These are phyloP conservation scores for rat (Rattus norvegicus) DNA, from an alignment of 2,113 vertebrate species.

Conservation along the genomic window DNA sequence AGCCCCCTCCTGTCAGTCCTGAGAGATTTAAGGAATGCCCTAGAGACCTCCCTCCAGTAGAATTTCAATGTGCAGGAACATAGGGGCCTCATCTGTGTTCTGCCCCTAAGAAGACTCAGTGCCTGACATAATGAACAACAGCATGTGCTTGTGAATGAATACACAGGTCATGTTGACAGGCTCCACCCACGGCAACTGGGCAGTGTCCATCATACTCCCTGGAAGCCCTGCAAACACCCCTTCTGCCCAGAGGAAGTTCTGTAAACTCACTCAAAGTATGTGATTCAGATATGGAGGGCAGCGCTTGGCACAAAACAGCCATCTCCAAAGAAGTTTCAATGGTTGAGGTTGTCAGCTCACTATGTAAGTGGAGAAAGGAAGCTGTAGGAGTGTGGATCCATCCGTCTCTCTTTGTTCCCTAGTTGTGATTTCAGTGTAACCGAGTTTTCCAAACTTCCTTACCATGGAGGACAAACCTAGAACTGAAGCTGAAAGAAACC, in stretches of 20 bases:
- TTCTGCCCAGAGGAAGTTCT: not conserved
- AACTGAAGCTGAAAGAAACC: not conserved
- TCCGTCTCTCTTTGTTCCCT: not conserved
- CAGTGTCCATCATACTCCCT: not conserved
- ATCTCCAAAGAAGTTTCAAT: not conserved
- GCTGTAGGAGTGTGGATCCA: not conserved
- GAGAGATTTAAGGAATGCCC: not conserved
- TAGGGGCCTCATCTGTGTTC: not conserved
- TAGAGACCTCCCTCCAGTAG: not conserved
- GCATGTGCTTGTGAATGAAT: not conserved
- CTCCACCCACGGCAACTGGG: not conserved
- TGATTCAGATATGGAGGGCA: not conserved
- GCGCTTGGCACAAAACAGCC: not conserved
- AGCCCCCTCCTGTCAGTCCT: not conserved
- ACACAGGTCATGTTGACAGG: not conserved
- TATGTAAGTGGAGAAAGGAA: not conserved
- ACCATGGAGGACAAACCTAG: not conserved
- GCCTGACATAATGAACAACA: too few species aligned
- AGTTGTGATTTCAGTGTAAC: not conserved
- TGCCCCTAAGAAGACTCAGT: not conserved
- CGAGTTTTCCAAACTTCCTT: too few species aligned
- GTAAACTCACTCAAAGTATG: not conserved
- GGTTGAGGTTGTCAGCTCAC: not conserved
- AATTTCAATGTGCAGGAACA: not conserved
- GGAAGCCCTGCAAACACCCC: not conserved